phyloP scores from a whole-genome alignment of 2,888 invertebrate genomes.

The Polylopha cassiicola region DNA sequence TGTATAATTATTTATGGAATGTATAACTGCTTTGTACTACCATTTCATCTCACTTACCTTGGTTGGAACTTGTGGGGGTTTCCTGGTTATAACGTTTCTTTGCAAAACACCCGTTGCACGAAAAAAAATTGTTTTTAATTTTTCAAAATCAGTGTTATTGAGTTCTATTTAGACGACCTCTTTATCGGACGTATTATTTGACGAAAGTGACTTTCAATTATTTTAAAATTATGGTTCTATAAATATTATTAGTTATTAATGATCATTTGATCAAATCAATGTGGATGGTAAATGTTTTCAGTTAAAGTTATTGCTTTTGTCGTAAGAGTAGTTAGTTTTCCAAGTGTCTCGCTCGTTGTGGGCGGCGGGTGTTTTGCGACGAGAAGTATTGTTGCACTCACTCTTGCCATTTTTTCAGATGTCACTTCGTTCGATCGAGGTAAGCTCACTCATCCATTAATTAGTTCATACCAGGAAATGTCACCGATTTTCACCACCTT shows the following conservation, averaged over 20 bases:
- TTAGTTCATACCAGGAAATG: constrained; percentile 62
- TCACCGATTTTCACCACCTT: constrained; percentile 51
- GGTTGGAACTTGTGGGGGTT: constrained; percentile 57
- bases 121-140: no score
- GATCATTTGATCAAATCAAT: no score
- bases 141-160: no score
- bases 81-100: constrained; percentile 46
- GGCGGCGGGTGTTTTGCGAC: constrained; percentile 23
- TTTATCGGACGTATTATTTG: no score
- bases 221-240: no score
- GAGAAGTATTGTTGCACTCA: constrained; percentile 42
- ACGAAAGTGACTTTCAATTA: no score
- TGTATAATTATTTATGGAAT: constrained; percentile 35
- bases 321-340: no score
- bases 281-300: no score
- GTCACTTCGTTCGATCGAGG: constrained; percentile 62
- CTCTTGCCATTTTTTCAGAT: constrained; percentile 66
- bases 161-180: no score
- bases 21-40: constrained; percentile 68
- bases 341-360: not conserved
- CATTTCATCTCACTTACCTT: constrained; percentile 41
- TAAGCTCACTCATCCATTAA: constrained; percentile 58
- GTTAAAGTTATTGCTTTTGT: no score
- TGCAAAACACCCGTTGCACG: constrained; percentile 15
- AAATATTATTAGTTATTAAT: no score